Percentiles rank a stretch among this genome's conserved stretches.
Conservation (phyloP, 2,888 invertebrate species). For the Phengaris arion region DNA sequence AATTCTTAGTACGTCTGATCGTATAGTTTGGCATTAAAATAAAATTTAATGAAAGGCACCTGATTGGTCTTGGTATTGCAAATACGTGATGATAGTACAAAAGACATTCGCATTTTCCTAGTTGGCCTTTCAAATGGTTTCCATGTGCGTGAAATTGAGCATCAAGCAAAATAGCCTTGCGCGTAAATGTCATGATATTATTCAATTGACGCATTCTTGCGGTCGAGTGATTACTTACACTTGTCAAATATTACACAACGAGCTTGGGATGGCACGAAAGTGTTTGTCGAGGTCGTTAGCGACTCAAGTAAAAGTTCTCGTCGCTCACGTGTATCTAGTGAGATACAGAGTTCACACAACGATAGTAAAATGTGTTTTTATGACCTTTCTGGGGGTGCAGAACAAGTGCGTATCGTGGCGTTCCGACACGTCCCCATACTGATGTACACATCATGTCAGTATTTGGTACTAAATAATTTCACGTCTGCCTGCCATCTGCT, state of each 20-base stretch:
- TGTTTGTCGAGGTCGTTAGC: constrained; percentile 49
- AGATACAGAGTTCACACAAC: not conserved
- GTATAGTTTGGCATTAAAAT: too few species aligned
- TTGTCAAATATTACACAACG: constrained; percentile 30
- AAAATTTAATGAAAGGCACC: too few species aligned
- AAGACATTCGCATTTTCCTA: not conserved
- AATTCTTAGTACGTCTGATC: too few species aligned
- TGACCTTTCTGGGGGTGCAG: too few species aligned
- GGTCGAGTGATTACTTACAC: constrained; percentile 19
- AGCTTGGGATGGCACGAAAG: constrained; percentile 50
- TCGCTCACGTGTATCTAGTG: constrained; percentile 36
- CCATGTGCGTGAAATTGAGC: not conserved
- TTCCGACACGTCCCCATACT: too few species aligned
- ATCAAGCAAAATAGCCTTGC: not conserved
- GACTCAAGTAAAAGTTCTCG: constrained; percentile 57
- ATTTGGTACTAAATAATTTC: too few species aligned
- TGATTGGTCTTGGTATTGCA: not conserved
- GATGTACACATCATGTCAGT: too few species aligned
- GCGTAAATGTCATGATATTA: not conserved
- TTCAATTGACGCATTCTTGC: not conserved
- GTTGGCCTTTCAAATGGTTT: not conserved
- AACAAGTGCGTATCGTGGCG: too few species aligned
- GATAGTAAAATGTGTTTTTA: not conserved
- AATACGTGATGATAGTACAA: not conserved
- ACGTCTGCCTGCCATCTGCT: too few species aligned